A percentile compares a stretch with the other conserved stretches of the same genome.
Conservation (phyloP, 1,140 invertebrate species). For the Notospermus geniculatus region DNA sequence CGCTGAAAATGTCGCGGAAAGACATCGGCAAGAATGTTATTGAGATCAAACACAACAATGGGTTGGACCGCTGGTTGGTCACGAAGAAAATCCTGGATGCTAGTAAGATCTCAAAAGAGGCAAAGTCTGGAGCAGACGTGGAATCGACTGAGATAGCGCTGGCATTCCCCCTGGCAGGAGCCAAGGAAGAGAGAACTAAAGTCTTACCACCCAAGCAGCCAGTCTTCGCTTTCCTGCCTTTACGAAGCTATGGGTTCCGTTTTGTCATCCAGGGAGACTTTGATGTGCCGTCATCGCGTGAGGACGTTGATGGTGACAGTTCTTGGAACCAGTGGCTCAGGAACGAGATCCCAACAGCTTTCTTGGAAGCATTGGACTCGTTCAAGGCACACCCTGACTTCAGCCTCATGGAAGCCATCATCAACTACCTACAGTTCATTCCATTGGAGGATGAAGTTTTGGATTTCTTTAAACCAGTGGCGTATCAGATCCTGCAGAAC, state of each 20-base stretch:
- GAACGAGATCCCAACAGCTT: conserved; percentile 48
- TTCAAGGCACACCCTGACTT: conserved; percentile 39
- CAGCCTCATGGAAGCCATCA: conserved; percentile 33
- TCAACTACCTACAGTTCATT: conserved; percentile 47
- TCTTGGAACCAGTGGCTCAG: conserved; percentile 55
- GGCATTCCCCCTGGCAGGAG: conserved; percentile 42
- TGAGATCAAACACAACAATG: conserved; percentile 40
- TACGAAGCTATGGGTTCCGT: conserved; percentile 52
- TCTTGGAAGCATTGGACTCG: conserved; percentile 46
- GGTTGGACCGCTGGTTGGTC: conserved; percentile 44
- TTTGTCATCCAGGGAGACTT: conserved; percentile 56
- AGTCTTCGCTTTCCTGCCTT: conserved; percentile 54
- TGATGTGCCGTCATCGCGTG: conserved; percentile 54
- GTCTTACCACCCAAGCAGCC: conserved; percentile 27
- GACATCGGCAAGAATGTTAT: conserved; percentile 40
- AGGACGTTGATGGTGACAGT: conserved; percentile 52
- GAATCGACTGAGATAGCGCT: conserved; percentile 53
- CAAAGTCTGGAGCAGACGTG: conserved; percentile 50
- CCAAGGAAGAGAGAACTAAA: background rate
- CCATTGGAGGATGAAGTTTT: conserved; percentile 52
- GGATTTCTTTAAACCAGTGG: conserved; percentile 53
- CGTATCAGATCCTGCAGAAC: conserved; percentile 43
- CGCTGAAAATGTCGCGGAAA: conserved; percentile 33
- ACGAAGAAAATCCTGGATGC: conserved; percentile 48
- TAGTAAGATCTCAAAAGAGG: conserved; percentile 30